Evolutionary conservation across 2,797 vertebrate species (phyloP), one percentile per base, ranked within the genome.

Genomic region (Acanthis flammea): DNA sequence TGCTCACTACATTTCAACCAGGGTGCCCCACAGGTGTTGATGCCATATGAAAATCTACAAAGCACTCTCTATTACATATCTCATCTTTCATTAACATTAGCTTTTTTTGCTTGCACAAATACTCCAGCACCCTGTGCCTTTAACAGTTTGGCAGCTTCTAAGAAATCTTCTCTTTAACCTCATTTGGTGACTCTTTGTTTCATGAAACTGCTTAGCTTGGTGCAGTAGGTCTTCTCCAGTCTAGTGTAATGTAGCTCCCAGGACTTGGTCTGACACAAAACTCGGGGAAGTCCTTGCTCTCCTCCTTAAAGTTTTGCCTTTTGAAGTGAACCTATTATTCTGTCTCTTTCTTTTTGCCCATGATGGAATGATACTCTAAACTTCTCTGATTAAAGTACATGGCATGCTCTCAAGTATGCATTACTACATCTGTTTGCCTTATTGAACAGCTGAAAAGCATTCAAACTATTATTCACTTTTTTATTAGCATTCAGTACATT

Each of bases 371-470:
- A 87, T 87, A 73, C 63, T 65, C 73, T 68, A 51, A 96, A 73
- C 35, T 88, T 66, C 41, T 74, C 67, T 80, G 83, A 86, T 92
- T 88, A 51, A 93, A 90, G 60, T 54, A 66, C n/a, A 15, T 84
- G 82, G 78, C 76, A 70, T 86, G 62, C 44, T 94, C 73, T 78
- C 66, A 90, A 95, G 82, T 94, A 92, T 88, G 90, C 82, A 54
- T 94, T 92, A 90, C 83, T 93, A 94, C 96, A 96, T 96, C 94
- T 96, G 94, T 93, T 95, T 84, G 90, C 95, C 70, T 90, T 95
- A 94, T 73, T 95, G 93, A 93, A 93, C 93, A 95, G 91, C 93
- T 96, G 95, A 96, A 95, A 96, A 88, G 70, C 73, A 94, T 94
- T 92, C 85, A 57, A 88, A 94, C 62, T 81, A 77, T 94, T 92